Percentiles rank a stretch among this genome's conserved stretches.
These are phyloP conservation scores for Sarcophaga rosellei DNA, from an alignment of 2,888 invertebrate genomes.

Conservation along the genomic window DNA sequence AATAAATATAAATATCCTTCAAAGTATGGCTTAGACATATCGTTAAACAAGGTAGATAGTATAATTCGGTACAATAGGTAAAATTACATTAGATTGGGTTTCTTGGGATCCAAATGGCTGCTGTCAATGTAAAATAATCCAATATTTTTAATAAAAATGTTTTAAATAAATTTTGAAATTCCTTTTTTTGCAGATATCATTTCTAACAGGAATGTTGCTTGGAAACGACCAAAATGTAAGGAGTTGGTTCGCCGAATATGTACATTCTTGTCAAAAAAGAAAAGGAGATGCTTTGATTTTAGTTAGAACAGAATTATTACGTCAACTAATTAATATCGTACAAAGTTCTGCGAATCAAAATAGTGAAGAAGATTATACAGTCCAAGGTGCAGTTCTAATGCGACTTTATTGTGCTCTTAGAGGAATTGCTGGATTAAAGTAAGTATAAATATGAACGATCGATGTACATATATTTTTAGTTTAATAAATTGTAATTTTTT, in stretches of 20 bases:
- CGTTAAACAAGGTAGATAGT: too few species aligned
- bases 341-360: conserved; percentile 84
- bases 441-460: conserved; percentile 71
- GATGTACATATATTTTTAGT: background rate
- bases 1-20: too few species aligned
- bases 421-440: conserved; percentile 96
- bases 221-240: conserved; percentile 95
- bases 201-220: conserved; percentile 93
- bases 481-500: background rate
- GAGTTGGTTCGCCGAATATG: conserved; percentile 96
- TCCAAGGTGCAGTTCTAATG: conserved; percentile 94
- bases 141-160: background rate
- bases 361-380: conserved; percentile 86
- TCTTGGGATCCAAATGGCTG: too few species aligned
- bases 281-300: conserved; percentile 86
- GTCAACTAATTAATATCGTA: conserved; percentile 86
- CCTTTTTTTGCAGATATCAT: conserved; percentile 84
- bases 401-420: conserved; percentile 95
- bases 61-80: too few species aligned
- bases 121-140: background rate
- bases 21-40: too few species aligned
- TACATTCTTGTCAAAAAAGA: conserved; percentile 86
- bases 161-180: background rate
- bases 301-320: conserved; percentile 89
- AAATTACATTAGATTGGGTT: too few species aligned